Evolutionary conservation across 2,797 vertebrate species (phyloP).

Genomic region (Crenuchus spilurus): DNA sequence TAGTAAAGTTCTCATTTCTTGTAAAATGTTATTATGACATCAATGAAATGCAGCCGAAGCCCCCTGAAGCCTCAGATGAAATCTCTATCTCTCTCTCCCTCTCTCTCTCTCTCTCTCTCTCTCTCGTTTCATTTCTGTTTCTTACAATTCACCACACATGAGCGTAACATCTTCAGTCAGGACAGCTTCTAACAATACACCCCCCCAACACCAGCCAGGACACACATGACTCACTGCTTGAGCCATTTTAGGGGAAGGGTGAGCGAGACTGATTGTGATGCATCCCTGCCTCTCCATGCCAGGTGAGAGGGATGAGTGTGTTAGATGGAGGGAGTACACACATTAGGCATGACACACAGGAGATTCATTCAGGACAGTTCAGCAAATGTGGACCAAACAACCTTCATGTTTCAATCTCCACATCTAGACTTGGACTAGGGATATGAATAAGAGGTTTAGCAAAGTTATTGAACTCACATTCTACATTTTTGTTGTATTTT

Average conservation of each 20-base stretch:
- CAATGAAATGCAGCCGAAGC: too few relatives aligned
- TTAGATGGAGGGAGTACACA: background rate
- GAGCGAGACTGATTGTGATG: background rate
- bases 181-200: background rate
- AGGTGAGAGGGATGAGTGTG: constrained; percentile 8
- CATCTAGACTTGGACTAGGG: background rate
- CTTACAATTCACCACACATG: background rate
- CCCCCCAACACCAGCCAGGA: background rate
- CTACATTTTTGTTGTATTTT: too few relatives aligned
- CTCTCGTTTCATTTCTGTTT: background rate
- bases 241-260: background rate
- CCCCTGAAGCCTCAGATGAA: too few relatives aligned
- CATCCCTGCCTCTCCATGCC: background rate
- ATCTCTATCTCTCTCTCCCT: too few relatives aligned
- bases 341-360: background rate
- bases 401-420: background rate
- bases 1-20: too few relatives aligned
- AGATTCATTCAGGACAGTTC: background rate
- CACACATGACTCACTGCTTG: background rate
- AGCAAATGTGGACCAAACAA: background rate
- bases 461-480: background rate
- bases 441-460: background rate
- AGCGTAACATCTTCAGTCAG: background rate
- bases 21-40: too few relatives aligned
- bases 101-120: too few relatives aligned